Evolutionary conservation across 2,888 invertebrate genomes (phyloP).

Genomic region (Acholoe squamosa): DNA sequence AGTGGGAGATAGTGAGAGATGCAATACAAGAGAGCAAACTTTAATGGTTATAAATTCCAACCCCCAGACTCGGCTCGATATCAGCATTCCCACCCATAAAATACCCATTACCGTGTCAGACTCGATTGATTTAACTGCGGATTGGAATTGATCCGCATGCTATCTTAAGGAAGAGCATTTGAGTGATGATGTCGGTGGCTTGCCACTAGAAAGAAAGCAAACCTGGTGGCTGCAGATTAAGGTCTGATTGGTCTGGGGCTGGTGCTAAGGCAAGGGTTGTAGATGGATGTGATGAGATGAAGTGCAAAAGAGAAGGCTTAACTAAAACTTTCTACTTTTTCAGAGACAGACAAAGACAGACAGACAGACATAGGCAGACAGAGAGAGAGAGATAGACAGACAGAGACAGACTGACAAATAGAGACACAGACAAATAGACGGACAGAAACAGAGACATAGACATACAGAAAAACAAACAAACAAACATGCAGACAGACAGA

Average conservation of each 20-base stretch:
- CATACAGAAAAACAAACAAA: too few relatives aligned
- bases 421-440: too few relatives aligned
- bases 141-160: background rate
- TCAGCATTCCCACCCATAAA: background rate
- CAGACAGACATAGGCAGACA: too few relatives aligned
- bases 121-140: constrained; percentile 7
- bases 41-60: background rate
- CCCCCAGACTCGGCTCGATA: background rate
- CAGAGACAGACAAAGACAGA: too few relatives aligned
- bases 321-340: too few relatives aligned
- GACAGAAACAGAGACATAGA: too few relatives aligned
- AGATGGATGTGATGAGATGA: too few relatives aligned
- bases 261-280: background rate
- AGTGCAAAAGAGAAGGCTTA: too few relatives aligned
- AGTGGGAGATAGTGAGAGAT: background rate
- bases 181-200: background rate
- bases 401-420: too few relatives aligned
- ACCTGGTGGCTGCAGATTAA: background rate
- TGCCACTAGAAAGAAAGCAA: background rate
- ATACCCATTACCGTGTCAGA: constrained; percentile 23
- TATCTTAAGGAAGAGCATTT: background rate
- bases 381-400: too few relatives aligned
- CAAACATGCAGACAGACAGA: too few relatives aligned
- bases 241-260: background rate
- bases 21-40: background rate